Conservation (phyloP, 2,797 vertebrate genomes). For the Sandelia bainsii region DNA sequence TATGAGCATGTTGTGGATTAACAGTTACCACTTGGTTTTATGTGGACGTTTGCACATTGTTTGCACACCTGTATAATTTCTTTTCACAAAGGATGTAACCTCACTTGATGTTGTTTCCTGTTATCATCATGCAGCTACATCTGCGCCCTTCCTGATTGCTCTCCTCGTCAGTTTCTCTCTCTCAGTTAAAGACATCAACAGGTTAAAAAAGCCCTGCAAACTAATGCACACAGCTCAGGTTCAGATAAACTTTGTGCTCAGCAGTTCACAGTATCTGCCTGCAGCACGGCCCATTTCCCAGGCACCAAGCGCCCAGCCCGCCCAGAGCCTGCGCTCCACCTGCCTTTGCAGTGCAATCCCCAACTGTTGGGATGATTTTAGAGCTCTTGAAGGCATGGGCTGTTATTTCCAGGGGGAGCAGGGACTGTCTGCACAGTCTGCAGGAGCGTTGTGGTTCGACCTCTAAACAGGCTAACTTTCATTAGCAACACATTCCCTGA, state of each 20-base stretch:
- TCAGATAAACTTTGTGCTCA: conserved; percentile 48
- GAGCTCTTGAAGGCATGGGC: conserved; percentile 50
- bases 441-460: conserved; percentile 38
- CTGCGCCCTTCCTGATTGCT: not conserved
- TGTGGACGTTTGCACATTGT: too few species aligned
- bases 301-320: conserved; percentile 20
- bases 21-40: too few species aligned
- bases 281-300: conserved; percentile 60
- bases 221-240: conserved; percentile 22
- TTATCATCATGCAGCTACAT: not conserved
- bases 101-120: not conserved
- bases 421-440: conserved; percentile 19
- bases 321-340: conserved; percentile 27
- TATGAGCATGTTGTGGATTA: too few species aligned
- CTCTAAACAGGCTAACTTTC: conserved; percentile 46
- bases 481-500: conserved; percentile 30
- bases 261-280: conserved; percentile 52
- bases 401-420: conserved; percentile 25
- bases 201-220: conserved; percentile 29
- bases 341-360: conserved; percentile 51
- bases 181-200: conserved; percentile 27
- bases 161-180: not conserved
- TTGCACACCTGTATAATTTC: not conserved
- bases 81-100: not conserved
- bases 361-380: conserved; percentile 45